Conservation (phyloP, 2,797 vertebrate species). For the Catamblyrhynchus diadema region DNA sequence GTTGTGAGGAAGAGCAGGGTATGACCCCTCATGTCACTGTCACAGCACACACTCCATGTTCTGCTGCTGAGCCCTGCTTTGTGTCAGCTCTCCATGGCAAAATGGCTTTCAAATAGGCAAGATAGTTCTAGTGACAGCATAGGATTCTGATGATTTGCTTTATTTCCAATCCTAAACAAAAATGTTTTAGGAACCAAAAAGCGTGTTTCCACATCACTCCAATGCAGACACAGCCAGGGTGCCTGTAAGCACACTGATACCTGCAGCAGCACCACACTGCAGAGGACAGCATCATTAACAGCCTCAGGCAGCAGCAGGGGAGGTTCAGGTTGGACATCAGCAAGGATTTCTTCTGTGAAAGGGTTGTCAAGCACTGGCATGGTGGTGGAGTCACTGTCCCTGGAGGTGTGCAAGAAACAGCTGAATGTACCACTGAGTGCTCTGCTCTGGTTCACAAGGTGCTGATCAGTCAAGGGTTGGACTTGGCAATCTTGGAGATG, state of each 20-base stretch:
- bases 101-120: background rate
- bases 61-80: accelerated
- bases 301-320: background rate
- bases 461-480: background rate
- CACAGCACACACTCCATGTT: accelerated
- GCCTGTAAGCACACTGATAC: background rate
- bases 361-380: background rate
- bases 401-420: background rate
- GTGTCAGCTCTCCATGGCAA: background rate
- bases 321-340: background rate
- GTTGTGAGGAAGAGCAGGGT: background rate
- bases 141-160: background rate
- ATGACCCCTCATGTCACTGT: accelerated
- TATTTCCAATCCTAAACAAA: background rate
- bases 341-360: background rate
- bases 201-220: background rate
- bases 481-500: background rate
- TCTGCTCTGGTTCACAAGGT: background rate
- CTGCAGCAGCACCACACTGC: background rate
- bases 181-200: background rate
- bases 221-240: background rate
- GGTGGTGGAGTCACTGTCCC: background rate
- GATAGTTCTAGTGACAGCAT: accelerated
- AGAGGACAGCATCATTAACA: background rate
- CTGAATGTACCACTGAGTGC: accelerated